Evolutionary conservation across 2,888 invertebrate species (phyloP).

Genomic region (Linnaemya vulpina): DNA sequence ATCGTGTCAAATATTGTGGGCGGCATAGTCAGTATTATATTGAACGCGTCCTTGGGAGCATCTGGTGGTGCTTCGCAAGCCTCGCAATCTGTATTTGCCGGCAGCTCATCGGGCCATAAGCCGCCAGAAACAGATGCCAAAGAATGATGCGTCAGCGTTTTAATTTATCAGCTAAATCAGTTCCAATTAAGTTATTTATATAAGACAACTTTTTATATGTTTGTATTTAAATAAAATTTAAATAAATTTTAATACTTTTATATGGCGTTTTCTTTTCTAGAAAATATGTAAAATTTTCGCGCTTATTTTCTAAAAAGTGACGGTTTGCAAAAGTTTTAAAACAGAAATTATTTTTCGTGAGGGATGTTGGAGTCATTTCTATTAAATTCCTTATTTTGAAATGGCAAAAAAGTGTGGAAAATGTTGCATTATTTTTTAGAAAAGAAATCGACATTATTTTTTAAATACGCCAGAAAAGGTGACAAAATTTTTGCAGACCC

Average conservation of each 20-base stretch:
- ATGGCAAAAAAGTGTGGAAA: too few relatives aligned
- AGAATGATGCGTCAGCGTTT: slow-evolving; percentile 31
- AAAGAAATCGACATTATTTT: too few relatives aligned
- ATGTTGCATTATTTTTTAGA: too few relatives aligned
- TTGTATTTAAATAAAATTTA: background rate
- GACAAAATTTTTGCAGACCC: too few relatives aligned
- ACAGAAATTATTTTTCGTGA: too few relatives aligned
- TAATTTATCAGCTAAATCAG: slow-evolving; percentile 6
- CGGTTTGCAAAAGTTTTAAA: too few relatives aligned
- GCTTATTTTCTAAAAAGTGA: too few relatives aligned
- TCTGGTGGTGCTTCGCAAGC: slow-evolving; percentile 81
- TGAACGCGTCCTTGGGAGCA: slow-evolving; percentile 81
- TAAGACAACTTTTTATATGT: background rate
- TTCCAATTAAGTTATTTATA: slow-evolving; percentile 23
- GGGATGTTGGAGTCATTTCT: too few relatives aligned
- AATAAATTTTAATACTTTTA: background rate
- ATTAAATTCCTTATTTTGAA: too few relatives aligned
- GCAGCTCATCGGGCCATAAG: slow-evolving; percentile 67
- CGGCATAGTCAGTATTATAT: slow-evolving; percentile 78
- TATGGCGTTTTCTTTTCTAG: too few relatives aligned
- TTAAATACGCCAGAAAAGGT: too few relatives aligned
- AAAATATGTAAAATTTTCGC: too few relatives aligned
- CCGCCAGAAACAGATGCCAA: slow-evolving; percentile 38
- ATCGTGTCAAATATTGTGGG: slow-evolving; percentile 80
- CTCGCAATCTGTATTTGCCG: slow-evolving; percentile 75